Conservation (phyloP, 2,113 vertebrate species). For the Hassar affinis region DNA sequence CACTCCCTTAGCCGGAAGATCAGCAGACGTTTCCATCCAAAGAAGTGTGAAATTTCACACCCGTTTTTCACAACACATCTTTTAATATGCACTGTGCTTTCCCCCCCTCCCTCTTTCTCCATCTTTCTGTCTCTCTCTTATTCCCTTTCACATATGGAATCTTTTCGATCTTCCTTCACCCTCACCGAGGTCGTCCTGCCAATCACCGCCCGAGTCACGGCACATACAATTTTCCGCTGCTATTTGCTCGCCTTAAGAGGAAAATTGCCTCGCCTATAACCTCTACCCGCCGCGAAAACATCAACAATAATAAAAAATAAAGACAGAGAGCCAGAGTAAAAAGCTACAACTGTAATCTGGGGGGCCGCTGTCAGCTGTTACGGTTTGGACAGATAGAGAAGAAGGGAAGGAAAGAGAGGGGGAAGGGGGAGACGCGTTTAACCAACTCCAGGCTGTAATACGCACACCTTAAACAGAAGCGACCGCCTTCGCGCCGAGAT, state of each 20-base stretch:
- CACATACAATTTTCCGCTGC: slow-evolving; percentile 78
- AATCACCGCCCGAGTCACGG: slow-evolving; percentile 72
- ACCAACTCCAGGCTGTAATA: slow-evolving; percentile 67
- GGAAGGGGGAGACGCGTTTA: slow-evolving; percentile 58
- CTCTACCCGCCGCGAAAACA: slow-evolving; percentile 72
- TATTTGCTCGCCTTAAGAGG: slow-evolving; percentile 77
- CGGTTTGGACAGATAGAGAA: slow-evolving; percentile 69
- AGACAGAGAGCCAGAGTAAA: background rate
- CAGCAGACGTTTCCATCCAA: slow-evolving; percentile 67
- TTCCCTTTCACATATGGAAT: slow-evolving; percentile 66
- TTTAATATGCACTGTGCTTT: slow-evolving; percentile 69
- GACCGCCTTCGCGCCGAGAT: slow-evolving; percentile 85
- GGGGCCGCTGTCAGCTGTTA: slow-evolving; percentile 73
- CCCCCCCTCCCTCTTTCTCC: background rate
- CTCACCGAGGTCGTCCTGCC: slow-evolving; percentile 65
- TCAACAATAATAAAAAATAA: slow-evolving; percentile 68
- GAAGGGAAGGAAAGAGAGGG: slow-evolving; percentile 60
- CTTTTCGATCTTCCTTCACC: slow-evolving; percentile 66
- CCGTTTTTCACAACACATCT: slow-evolving; percentile 73
- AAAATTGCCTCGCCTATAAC: slow-evolving; percentile 83
- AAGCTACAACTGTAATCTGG: slow-evolving; percentile 79
- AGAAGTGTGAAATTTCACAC: slow-evolving; percentile 74
- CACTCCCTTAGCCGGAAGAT: slow-evolving; percentile 62
- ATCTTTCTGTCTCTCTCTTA: background rate
- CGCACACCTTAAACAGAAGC: slow-evolving; percentile 79